Conservation (phyloP, 2,888 invertebrate genomes). For the Micropterix aruncella region DNA sequence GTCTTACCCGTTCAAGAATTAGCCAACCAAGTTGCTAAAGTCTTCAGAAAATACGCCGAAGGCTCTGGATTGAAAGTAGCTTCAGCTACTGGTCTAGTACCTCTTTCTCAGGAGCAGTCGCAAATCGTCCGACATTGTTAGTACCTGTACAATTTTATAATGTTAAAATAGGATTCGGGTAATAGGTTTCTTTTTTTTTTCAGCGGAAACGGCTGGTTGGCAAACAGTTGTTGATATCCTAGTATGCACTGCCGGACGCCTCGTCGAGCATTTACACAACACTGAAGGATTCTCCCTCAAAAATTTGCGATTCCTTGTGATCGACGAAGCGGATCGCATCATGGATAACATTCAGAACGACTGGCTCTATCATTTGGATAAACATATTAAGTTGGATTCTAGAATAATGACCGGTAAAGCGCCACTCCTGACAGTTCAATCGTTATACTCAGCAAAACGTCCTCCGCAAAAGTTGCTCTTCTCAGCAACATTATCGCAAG, state of each 20-base stretch:
- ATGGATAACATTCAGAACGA: conserved; percentile 85
- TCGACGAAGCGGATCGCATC: conserved; percentile 96
- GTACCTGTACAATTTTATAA: too few species aligned
- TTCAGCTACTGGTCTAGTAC: conserved; percentile 51
- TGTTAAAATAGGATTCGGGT: too few species aligned
- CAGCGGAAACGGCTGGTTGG: conserved; percentile 42
- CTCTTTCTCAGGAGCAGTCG: conserved; percentile 52
- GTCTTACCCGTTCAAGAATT: conserved; percentile 88
- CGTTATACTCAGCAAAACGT: conserved; percentile 27
- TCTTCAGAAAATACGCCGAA: conserved; percentile 57
- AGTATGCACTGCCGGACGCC: conserved; percentile 84
- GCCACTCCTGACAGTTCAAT: conserved; percentile 34
- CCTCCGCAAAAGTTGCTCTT: conserved; percentile 84
- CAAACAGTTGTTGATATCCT: conserved; percentile 65
- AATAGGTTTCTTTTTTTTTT: too few species aligned
- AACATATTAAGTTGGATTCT: conserved; percentile 43
- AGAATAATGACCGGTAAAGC: conserved; percentile 33
- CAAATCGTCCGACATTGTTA: conserved; percentile 39
- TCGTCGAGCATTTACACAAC: conserved; percentile 81
- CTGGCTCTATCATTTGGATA: conserved; percentile 75
- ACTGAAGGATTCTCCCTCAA: conserved; percentile 66
- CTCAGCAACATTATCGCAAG: conserved; percentile 94
- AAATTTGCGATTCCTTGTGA: conserved; percentile 63
- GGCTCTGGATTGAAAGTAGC: conserved; percentile 57
- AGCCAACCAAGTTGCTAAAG: conserved; percentile 76